Percentiles rank a stretch among this genome's conserved stretches.
Evolutionary conservation across 2,888 invertebrate genomes (phyloP).

Genomic region (Siphonodentalium dalli): DNA sequence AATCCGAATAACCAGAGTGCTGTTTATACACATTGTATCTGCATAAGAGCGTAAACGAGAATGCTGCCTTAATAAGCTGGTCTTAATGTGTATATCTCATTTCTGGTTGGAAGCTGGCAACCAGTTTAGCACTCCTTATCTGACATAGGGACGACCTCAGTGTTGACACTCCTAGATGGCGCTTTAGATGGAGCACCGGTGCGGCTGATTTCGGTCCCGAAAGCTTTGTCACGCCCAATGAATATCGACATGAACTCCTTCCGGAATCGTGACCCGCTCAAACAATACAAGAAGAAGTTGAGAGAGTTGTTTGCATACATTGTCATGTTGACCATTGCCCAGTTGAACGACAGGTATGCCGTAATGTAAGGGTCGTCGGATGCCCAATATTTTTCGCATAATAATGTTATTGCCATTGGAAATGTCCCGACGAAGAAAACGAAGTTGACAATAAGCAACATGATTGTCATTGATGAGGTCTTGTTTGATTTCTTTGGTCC

Average conservation of each 20-base stretch:
- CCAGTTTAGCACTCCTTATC: too few relatives aligned
- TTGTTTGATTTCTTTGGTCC: constrained; percentile 1
- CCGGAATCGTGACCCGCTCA: constrained; percentile 47
- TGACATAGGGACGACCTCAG: too few relatives aligned
- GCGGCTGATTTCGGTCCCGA: too few relatives aligned
- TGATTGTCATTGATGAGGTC: constrained; percentile 43
- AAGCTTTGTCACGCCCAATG: too few relatives aligned
- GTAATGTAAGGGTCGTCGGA: not conserved
- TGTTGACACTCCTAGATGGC: too few relatives aligned
- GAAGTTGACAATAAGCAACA: constrained; percentile 42
- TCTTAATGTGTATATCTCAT: too few relatives aligned
- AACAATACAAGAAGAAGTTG: constrained; percentile 48
- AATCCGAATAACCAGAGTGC: too few relatives aligned
- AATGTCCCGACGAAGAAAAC: constrained; percentile 42
- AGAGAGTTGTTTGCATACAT: constrained; percentile 51
- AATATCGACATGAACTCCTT: constrained; percentile 34
- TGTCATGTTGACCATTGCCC: constrained; percentile 42
- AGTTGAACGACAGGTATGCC: constrained; percentile 29
- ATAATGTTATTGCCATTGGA: constrained; percentile 43
- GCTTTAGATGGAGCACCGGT: too few relatives aligned
- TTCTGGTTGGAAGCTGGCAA: too few relatives aligned
- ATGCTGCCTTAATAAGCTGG: too few relatives aligned
- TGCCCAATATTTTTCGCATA: constrained; percentile 15
- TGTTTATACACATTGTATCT: too few relatives aligned
- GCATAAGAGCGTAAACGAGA: too few relatives aligned